These are phyloP conservation scores for Henicopernis longicauda DNA, from an alignment of 2,113 vertebrate genomes.

Conservation along the genomic window DNA sequence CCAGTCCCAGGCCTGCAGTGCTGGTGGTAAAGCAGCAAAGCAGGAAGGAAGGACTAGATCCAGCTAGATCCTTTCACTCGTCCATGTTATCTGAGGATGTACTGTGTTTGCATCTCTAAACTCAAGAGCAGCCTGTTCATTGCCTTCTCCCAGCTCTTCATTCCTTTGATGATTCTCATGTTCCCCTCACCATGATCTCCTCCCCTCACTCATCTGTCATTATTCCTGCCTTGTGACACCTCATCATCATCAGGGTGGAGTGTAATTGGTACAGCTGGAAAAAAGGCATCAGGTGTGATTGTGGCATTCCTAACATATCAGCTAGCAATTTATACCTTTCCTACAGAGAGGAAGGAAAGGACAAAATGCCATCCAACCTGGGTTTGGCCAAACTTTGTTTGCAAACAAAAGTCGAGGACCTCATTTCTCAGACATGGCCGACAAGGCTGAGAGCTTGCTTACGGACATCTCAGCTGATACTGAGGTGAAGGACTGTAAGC, in stretches of 20 bases:
- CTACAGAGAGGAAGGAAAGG: neutral
- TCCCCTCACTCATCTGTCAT: neutral
- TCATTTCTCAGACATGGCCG: neutral
- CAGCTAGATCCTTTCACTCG: neutral
- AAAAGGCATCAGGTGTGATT: neutral
- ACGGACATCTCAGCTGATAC: neutral
- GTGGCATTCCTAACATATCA: neutral
- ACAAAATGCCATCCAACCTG: neutral
- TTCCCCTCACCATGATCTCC: neutral
- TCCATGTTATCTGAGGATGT: neutral
- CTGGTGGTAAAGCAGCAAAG: neutral
- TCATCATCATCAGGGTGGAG: neutral
- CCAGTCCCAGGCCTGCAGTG: neutral
- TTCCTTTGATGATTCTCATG: neutral
- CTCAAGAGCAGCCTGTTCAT: neutral
- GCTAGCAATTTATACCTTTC: neutral
- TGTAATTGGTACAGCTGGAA: constrained; percentile 30
- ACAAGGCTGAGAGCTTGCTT: neutral
- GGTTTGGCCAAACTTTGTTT: neutral
- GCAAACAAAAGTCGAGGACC: neutral
- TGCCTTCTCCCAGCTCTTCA: neutral
- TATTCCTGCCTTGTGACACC: neutral
- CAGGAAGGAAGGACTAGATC: neutral
- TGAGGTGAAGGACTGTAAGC: neutral
- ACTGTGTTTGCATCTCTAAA: neutral